These are phyloP conservation scores for Laothoe populi DNA, from an alignment of 2,888 invertebrate species.

Conservation along the genomic window DNA sequence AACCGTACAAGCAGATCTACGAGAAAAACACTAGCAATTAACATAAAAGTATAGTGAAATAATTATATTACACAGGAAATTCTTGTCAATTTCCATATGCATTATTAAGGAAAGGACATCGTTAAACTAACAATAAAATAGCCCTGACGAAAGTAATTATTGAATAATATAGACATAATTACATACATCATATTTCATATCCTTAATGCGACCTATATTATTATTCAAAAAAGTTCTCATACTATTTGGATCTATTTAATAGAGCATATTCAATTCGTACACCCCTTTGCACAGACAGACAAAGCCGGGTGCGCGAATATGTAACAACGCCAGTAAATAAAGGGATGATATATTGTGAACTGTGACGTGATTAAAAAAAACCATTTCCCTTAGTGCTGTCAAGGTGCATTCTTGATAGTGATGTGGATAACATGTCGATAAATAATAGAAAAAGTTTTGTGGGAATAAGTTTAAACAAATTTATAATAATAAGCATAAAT, in stretches of 20 bases:
- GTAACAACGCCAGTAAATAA: conserved; percentile 76
- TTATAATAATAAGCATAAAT: no score
- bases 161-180: background rate
- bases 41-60: no score
- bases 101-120: background rate
- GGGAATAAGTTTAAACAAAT: no score
- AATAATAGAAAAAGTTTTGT: background rate
- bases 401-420: conserved; percentile 78
- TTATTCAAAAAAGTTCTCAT: conserved; percentile 22
- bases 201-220: conserved; percentile 2
- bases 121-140: background rate
- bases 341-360: conserved; percentile 82
- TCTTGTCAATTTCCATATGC: no score
- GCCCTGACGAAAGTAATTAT: background rate
- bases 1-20: no score
- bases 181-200: conserved; percentile 6
- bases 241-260: conserved; percentile 27
- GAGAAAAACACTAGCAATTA: no score
- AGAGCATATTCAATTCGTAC: conserved; percentile 25
- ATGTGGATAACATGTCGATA: conserved; percentile 33
- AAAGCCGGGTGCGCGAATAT: conserved; percentile 78
- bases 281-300: conserved; percentile 62
- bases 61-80: background rate
- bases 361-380: conserved; percentile 80
- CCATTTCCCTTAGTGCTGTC: conserved; percentile 78